Evolutionary conservation across 1,140 invertebrate genomes (phyloP).

Genomic region (Drosophila neocordata): DNA sequence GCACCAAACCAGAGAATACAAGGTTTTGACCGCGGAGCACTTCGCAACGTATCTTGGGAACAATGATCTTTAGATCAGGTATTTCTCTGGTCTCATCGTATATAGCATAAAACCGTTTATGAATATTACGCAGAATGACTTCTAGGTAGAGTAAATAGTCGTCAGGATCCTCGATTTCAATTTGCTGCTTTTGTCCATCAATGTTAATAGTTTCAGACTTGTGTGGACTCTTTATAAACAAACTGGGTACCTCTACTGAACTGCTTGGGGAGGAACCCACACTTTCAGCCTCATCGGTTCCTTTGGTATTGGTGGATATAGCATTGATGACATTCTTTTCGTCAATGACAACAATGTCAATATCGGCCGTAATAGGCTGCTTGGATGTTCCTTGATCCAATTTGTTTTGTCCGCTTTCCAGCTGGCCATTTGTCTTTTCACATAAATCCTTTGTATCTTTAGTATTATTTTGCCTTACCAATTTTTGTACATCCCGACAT

Average conservation of each 20-base stretch:
- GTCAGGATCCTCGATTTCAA: conserved; percentile 93
- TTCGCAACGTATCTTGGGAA: conserved; percentile 92
- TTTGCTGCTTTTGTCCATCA: conserved; percentile 66
- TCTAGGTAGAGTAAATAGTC: conserved; percentile 97
- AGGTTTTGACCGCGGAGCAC: conserved; percentile 92
- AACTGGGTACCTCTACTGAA: conserved; percentile 2
- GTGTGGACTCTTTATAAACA: neutral
- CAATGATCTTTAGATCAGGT: conserved; percentile 93
- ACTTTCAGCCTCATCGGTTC: conserved; percentile 64
- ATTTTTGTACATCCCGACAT: conserved; percentile 19
- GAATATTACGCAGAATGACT: conserved; percentile 94
- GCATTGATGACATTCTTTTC: conserved; percentile 42
- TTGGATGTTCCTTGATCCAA: neutral
- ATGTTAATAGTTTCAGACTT: neutral
- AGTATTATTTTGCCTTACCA: neutral
- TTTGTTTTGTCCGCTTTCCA: neutral
- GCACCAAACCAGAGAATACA: conserved; percentile 96
- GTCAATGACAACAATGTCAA: conserved; percentile 14
- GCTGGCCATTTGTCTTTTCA: conserved; percentile 61
- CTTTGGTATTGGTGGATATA: conserved; percentile 30
- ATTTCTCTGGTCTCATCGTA: conserved; percentile 88
- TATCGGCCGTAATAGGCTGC: neutral
- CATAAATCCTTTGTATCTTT: conserved; percentile 19
- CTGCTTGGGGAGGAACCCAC: neutral
- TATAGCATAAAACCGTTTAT: conserved; percentile 92